Base-by-base conservation (phyloP, 2,888 invertebrate genomes). In the Plagiodera versicolora region DNA sequence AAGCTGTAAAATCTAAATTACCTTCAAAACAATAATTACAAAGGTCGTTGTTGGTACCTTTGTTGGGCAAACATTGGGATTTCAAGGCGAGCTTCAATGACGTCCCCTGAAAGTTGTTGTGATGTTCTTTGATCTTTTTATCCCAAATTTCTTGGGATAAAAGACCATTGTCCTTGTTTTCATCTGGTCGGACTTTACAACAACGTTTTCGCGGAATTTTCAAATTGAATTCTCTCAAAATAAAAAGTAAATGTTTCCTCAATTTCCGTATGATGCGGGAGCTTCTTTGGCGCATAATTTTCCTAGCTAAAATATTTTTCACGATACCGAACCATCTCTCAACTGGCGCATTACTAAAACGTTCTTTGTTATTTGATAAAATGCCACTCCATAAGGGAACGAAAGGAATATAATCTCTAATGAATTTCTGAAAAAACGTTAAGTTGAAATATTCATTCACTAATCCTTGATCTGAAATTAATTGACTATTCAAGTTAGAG, bases 321-420 rank as follows among this genome's bases (percentile, higher is more conserved):
- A 46, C 28, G 10, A 47, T 16, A 14, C 56, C 56, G 32, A 56
- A 56, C 46, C 46, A 56, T 30, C 47, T 47, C 19, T 47, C 47
- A 3, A 47, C 56, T 30, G 56, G 56, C 18, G 35, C 46, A 32
- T 56, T 56, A 32, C 47, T 56, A 17, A 30, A 14, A 30, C 56
- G 1, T 4, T n/a, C 28, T 18, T 18, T 30, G 19, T 18, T 24
- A 9, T 5, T 45, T 16, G 10, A 45, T 0, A 32, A 11, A 24
- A 47, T 10, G 10, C 16, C 17, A 46, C 47, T 56, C 56, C 46
- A 46, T 17, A 19, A 4, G 24, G 39, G 48, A 18, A 30, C 5
- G 6, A 48, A 11, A 1, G 47, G 35, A 8, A 55, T 16, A 8
- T 47, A 24, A 6, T 47, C 24, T 20, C 18, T 47, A 9, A 55